Conservation (phyloP, 2,888 invertebrate species). For the Amiota communis region DNA sequence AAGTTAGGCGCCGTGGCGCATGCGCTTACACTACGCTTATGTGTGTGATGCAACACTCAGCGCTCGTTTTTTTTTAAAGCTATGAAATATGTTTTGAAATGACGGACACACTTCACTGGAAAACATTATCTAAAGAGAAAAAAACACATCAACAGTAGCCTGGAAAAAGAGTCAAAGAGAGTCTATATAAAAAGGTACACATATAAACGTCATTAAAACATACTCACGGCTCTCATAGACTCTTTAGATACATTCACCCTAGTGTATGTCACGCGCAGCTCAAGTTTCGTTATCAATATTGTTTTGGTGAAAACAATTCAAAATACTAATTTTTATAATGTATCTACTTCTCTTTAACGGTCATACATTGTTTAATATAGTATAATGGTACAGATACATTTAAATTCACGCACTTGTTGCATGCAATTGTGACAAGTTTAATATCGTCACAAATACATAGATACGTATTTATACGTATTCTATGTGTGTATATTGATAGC, state of each 20-base stretch:
- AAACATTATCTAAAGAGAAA: neutral
- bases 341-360: neutral
- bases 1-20: neutral
- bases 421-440: neutral
- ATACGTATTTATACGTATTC: no score
- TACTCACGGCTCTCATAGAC: no score
- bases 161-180: neutral
- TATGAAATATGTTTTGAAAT: no score
- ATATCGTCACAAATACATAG: no score
- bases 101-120: neutral
- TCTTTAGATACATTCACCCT: neutral
- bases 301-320: neutral
- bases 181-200: neutral
- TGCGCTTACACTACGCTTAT: neutral
- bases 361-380: neutral
- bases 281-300: conserved; percentile 4
- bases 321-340: neutral
- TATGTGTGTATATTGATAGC: neutral
- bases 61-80: no score
- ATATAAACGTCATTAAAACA: no score
- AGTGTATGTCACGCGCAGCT: neutral
- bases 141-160: neutral
- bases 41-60: neutral
- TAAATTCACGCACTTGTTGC: conserved; percentile 15
- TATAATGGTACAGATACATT: neutral